phyloP scores from a whole-genome alignment of 2,888 invertebrate species.

The Acronicta psi region DNA sequence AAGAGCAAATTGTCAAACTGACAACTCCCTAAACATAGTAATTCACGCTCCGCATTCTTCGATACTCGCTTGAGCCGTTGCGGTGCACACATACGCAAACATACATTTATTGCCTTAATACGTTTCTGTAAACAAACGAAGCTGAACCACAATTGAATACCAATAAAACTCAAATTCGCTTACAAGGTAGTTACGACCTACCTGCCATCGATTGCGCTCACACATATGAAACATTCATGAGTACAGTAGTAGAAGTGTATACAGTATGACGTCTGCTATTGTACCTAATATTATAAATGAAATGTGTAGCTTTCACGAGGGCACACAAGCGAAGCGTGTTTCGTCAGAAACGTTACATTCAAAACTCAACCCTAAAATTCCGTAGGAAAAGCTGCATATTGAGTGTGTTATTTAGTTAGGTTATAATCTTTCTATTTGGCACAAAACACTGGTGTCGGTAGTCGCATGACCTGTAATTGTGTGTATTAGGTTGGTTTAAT shows the following conservation, averaged over 20 bases:
- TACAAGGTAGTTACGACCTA: constrained; percentile 58
- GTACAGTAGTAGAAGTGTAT: constrained; percentile 83
- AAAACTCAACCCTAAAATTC: constrained; percentile 49
- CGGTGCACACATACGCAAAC: constrained; percentile 76
- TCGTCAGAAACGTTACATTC: constrained; percentile 49
- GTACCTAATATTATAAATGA: constrained; percentile 86
- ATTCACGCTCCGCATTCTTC: constrained; percentile 88
- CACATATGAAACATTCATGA: constrained; percentile 81
- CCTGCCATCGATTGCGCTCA: constrained; percentile 59
- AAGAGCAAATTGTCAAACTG: constrained; percentile 85
- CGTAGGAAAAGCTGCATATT: constrained; percentile 37
- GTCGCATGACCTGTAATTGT: constrained; percentile 88
- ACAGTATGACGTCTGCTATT: constrained; percentile 86
- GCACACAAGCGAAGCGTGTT: constrained; percentile 81
- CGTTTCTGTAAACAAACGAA: constrained; percentile 47
- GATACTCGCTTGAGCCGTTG: constrained; percentile 82
- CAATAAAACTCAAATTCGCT: constrained; percentile 58
- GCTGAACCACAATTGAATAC: constrained; percentile 31
- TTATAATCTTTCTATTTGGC: constrained; percentile 63
- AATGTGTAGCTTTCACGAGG: constrained; percentile 88
- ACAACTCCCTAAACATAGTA: constrained; percentile 87
- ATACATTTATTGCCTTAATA: constrained; percentile 79
- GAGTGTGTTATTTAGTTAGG: constrained; percentile 35
- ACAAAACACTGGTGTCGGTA: constrained; percentile 79
- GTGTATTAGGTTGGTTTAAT: constrained; percentile 89